phyloP scores from a whole-genome alignment of 1,140 invertebrate genomes.

The Lycorma delicatula region DNA sequence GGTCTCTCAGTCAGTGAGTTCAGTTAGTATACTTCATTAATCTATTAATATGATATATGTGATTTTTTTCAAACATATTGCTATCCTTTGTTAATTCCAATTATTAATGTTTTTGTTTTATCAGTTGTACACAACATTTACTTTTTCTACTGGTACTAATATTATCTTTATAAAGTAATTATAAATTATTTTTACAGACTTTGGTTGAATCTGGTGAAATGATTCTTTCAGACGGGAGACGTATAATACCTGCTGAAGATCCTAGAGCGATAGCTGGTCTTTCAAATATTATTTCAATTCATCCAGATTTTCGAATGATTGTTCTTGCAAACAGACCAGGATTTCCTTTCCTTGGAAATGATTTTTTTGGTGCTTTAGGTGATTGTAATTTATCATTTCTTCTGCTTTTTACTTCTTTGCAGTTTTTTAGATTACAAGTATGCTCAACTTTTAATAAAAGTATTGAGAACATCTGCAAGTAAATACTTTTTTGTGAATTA shows the following conservation, averaged over 20 bases:
- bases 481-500: no score
- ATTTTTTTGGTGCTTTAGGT: conserved; percentile 82
- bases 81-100: not conserved
- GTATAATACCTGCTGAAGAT: conserved; percentile 57
- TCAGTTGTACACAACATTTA: not conserved
- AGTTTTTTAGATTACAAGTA: conserved; percentile 94
- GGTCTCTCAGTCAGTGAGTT: no score
- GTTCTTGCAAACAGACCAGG: conserved; percentile 93
- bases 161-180: not conserved
- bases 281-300: conserved; percentile 56
- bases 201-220: conserved; percentile 91
- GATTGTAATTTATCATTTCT: conserved; percentile 11
- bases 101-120: not conserved
- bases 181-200: conserved; percentile 43
- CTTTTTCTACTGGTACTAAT: not conserved
- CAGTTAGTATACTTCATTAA: no score
- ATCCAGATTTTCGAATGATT: conserved; percentile 83
- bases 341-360: conserved; percentile 95
- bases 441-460: no score
- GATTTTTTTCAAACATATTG: no score
- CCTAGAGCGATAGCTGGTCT: conserved; percentile 33
- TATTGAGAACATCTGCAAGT: no score
- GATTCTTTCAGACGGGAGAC: conserved; percentile 85
- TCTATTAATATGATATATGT: no score
- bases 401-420: conserved; percentile 89